phyloP scores from a whole-genome alignment of 2,113 vertebrate genomes.

The Bufo bufo region DNA sequence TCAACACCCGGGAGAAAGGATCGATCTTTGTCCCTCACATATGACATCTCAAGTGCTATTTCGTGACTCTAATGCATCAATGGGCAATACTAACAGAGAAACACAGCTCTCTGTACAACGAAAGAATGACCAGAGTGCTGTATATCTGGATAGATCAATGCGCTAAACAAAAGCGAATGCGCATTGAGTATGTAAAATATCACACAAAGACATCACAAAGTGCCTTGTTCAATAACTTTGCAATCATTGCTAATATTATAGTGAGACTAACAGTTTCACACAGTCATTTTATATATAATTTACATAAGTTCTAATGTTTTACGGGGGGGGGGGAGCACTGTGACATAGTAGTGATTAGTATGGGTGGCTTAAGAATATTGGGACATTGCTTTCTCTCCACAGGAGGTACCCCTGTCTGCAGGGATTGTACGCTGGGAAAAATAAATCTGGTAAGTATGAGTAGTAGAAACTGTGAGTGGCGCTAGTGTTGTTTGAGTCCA shows the following conservation, averaged over 20 bases:
- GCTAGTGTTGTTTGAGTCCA: no score
- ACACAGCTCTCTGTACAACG: not conserved
- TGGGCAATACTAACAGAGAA: not conserved
- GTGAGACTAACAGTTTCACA: not conserved
- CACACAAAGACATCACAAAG: not conserved
- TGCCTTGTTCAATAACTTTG: not conserved
- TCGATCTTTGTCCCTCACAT: not conserved
- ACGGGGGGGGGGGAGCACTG: no score
- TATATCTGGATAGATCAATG: not conserved
- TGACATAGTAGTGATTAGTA: no score
- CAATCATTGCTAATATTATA: not conserved
- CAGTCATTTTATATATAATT: no score
- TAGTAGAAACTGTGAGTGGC: no score
- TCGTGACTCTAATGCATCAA: not conserved
- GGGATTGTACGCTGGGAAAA: no score
- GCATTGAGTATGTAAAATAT: not conserved
- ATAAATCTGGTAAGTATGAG: no score
- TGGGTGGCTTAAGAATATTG: no score
- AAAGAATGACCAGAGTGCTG: not conserved
- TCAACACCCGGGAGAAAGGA: not conserved
- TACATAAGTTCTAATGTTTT: no score
- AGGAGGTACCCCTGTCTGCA: no score
- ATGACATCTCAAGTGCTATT: constrained; percentile 11
- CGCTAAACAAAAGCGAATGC: not conserved
- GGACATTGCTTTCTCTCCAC: no score